phyloP scores from a whole-genome alignment of 1,140 invertebrate genomes.

The Caenorhabditis inopinata region DNA sequence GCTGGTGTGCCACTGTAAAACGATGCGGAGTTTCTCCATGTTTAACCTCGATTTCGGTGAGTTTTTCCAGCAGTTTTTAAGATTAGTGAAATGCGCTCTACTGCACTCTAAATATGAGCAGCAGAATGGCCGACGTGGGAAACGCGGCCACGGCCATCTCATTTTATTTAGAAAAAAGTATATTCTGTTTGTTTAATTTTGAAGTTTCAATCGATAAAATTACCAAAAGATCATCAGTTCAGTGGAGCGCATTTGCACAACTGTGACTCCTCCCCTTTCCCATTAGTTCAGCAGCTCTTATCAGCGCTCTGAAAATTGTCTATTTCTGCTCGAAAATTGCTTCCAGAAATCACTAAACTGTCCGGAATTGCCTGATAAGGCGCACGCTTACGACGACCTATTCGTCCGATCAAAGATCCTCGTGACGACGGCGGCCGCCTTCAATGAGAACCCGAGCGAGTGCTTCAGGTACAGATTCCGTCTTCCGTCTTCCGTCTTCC shows the following conservation, averaged over 20 bases:
- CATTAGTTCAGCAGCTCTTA: too few relatives aligned
- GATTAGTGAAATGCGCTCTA: too few relatives aligned
- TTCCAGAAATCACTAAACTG: slow-evolving; percentile 13
- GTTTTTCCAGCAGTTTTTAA: neutral
- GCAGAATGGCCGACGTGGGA: neutral
- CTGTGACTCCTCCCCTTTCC: too few relatives aligned
- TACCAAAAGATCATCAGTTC: neutral
- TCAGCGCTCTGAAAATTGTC: neutral
- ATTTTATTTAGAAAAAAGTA: too few relatives aligned
- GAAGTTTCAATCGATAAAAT: too few relatives aligned
- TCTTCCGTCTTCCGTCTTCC: too few relatives aligned
- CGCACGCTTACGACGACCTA: neutral
- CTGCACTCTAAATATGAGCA: neutral
- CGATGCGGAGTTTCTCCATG: neutral
- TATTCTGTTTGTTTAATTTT: too few relatives aligned
- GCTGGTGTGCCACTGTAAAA: slow-evolving; percentile 6
- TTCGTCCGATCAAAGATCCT: neutral
- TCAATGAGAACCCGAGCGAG: neutral
- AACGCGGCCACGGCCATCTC: too few relatives aligned
- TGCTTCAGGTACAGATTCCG: neutral
- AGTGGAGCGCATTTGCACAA: too few relatives aligned
- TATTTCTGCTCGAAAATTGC: too few relatives aligned
- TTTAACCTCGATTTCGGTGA: neutral
- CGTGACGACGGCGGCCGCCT: neutral
- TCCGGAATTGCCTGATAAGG: slow-evolving; percentile 15